These are phyloP conservation scores for Lithophane semibrunnea DNA, from an alignment of 2,888 invertebrate genomes.

Conservation along the genomic window DNA sequence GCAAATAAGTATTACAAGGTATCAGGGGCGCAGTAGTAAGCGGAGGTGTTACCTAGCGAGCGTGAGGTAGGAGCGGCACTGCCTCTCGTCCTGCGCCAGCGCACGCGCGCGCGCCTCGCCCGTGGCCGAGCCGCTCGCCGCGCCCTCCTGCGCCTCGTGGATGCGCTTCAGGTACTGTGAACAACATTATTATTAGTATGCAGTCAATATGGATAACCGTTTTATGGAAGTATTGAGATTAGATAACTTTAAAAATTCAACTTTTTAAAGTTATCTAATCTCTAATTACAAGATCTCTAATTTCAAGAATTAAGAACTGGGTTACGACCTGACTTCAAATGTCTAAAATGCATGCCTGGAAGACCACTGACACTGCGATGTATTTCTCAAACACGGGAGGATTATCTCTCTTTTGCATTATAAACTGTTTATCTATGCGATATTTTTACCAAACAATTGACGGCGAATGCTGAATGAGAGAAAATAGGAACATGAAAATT, in stretches of 20 bases:
- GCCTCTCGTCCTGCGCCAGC: slow-evolving; percentile 95
- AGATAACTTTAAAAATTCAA: neutral
- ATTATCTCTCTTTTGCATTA: neutral
- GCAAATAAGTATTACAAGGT: neutral
- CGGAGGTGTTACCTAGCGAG: slow-evolving; percentile 90
- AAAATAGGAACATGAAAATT: too few species aligned
- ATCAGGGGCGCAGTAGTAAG: neutral
- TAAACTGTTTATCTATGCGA: neutral
- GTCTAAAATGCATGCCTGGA: neutral
- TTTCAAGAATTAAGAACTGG: neutral
- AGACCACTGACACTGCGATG: neutral
- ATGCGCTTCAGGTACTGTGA: slow-evolving; percentile 95
- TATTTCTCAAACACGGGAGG: neutral
- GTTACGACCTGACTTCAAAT: neutral
- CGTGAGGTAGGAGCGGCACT: slow-evolving; percentile 97
- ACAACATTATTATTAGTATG: neutral
- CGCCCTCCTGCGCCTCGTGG: slow-evolving; percentile 96
- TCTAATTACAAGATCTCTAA: too few species aligned
- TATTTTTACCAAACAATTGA: neutral
- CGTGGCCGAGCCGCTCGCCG: slow-evolving; percentile 89
- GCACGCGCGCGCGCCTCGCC: slow-evolving; percentile 95
- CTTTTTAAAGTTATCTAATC: too few species aligned
- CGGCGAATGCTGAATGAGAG: neutral
- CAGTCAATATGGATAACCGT: neutral
- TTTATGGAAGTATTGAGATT: neutral